Conservation (phyloP, 2,797 vertebrate genomes). For the Simalia tracyae region DNA sequence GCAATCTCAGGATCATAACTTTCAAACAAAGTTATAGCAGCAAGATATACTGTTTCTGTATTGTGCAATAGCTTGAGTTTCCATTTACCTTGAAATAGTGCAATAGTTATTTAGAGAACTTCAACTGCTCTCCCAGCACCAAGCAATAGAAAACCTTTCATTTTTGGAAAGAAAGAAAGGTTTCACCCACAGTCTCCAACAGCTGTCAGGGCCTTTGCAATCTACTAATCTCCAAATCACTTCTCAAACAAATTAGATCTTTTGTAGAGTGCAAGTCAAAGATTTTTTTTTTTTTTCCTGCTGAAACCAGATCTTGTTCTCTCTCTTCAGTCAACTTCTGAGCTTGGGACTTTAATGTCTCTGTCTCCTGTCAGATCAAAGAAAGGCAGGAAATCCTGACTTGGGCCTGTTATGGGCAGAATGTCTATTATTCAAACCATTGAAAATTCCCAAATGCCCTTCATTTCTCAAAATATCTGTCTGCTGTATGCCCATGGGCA, state of each 20-base stretch:
- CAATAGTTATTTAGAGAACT: constrained; percentile 20
- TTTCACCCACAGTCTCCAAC: background rate
- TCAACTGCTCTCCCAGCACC: constrained; percentile 26
- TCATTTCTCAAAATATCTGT: constrained; percentile 13
- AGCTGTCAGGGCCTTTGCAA: background rate
- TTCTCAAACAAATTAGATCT: constrained; percentile 28
- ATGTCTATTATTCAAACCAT: constrained; percentile 52
- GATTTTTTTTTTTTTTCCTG: background rate
- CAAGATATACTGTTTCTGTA: background rate
- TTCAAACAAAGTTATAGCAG: background rate
- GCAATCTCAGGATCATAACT: background rate
- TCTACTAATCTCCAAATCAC: constrained; percentile 13
- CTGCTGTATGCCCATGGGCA: constrained; percentile 2
- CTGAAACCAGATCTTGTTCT: constrained; percentile 17
- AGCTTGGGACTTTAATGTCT: background rate
- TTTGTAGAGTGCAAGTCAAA: background rate
- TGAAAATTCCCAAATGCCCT: background rate
- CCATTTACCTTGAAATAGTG: constrained; percentile 21
- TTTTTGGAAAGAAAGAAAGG: constrained; percentile 15
- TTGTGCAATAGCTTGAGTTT: constrained; percentile 10
- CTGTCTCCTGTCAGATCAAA: constrained; percentile 31
- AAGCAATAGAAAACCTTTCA: constrained; percentile 34
- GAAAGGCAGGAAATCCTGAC: constrained; percentile 63
- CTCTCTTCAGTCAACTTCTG: background rate
- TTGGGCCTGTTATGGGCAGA: constrained; percentile 3